Conservation (phyloP, 2,113 vertebrate species). For the Arvicanthis niloticus region DNA sequence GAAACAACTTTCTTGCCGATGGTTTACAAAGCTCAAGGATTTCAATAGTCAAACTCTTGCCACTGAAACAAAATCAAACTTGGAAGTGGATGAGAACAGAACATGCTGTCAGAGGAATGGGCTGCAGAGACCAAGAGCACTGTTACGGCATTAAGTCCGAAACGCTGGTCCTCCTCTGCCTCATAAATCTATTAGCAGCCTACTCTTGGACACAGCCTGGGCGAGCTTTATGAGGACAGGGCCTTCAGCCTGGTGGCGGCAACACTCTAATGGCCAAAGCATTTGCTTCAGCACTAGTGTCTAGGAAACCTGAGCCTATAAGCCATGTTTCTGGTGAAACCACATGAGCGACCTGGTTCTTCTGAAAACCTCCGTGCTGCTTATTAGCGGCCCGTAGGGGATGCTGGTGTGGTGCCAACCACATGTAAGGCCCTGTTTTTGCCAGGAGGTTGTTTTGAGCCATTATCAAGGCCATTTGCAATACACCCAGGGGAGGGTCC, state of each 20-base stretch:
- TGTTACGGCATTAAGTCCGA: background rate
- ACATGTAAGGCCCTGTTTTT: background rate
- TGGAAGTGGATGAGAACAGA: constrained; percentile 53
- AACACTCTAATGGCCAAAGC: background rate
- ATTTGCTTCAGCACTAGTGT: background rate
- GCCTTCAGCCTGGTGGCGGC: background rate
- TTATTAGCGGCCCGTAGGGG: background rate
- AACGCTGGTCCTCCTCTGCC: background rate
- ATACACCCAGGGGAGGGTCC: background rate
- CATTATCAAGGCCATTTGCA: background rate
- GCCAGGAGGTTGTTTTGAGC: background rate
- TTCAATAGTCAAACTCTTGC: constrained; percentile 40
- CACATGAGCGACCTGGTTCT: background rate
- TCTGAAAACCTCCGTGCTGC: background rate
- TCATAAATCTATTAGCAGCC: background rate
- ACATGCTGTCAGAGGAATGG: background rate
- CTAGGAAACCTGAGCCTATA: background rate
- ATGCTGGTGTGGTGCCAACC: background rate
- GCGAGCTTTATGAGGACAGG: constrained; percentile 1
- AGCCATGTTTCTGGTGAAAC: background rate
- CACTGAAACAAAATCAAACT: constrained; percentile 57
- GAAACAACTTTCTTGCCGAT: constrained; percentile 26
- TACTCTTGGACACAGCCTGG: background rate
- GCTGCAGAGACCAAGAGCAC: background rate
- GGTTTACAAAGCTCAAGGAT: constrained; percentile 53